Base-by-base conservation (phyloP, 2,888 invertebrate genomes). In the Macrophya annulata region DNA sequence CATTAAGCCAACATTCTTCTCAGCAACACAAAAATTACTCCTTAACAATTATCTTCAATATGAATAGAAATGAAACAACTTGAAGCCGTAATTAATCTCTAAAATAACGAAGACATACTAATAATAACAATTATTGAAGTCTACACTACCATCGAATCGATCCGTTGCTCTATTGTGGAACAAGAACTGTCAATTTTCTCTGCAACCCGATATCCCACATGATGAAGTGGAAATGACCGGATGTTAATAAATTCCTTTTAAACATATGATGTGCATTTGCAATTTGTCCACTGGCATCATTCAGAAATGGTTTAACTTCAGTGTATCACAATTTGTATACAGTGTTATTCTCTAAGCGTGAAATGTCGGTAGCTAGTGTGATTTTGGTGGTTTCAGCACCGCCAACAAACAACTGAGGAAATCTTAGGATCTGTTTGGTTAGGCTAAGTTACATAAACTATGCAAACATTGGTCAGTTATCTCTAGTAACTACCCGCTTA, bases 401-500 rank as follows among this genome's bases (percentile, higher is more conserved):
- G 81, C 40, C 81, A 81, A 43, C 43, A 62, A 81, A 15, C 59
- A 81, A 15, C 59, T 10, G 31, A n/a, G 62, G 37, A 15, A 21
- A 62, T 81, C 81, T 81, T 43, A 43, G 43, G n/a, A 62, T 40
- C 10, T 62, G 43, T n/a, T 81, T 81, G 81, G 37, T 10, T 81
- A 43, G 43, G 10, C 81, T 1, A 43, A 62, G 10, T 62, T 81
- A 81, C 21, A 62, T 62, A 21, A 59, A 62, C 37, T 62, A 12
- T 15, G 81, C 62, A 62, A 81, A 81, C 59, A 21, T n/a, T 51
- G 79, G 62, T 15, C 81, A 45, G 81, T 79, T 79, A 62, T 62
- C 55, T 79, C 21, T 15, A 62, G 6, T 10, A 62, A 43, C 62
- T 62, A 40, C 8, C 55, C 76, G 2, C 15, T 21, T 5, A 17